Base-by-base conservation (phyloP, 1,140 invertebrate genomes). In the Asbolus verrucosus region DNA sequence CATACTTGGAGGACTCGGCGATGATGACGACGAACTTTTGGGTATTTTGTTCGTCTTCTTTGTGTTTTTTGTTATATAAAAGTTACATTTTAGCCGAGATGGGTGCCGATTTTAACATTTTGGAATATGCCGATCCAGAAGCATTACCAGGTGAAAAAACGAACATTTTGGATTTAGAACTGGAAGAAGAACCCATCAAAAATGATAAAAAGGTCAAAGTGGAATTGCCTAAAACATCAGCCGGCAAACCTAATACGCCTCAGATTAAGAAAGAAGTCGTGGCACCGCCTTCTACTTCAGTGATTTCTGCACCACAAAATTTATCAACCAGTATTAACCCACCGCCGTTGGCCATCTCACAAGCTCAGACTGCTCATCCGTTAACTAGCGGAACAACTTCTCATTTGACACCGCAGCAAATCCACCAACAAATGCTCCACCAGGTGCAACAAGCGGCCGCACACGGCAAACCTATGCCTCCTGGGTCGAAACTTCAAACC, bases 61-160 rank as follows among this genome's bases (percentile, higher is more conserved):
- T 36, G 24, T 27, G 3, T 27, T 27, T 27, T 27, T 27, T 27
- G 3, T 27, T 27, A 4, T 27, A 8, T 14, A 41, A 6, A 14
- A 41, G 9, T 2, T 36, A n/a, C 24, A 27, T 27, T 27, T 27
- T 27, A 85, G 94, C 91, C 24, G 92, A 94, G 85, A 93, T 96
- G 85, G 94, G 94, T 9, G 91, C 94, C 78, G 95, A 97, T 82
- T 98, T 98, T 82, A 97, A 98, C 81, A 97, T 98, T 76, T 81
- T 98, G 31, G 94, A 96, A 82, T 98, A 97, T 84, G 95, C 94
- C 0, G 95, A 98, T 87, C 93, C 95, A 0, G 93, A 94, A 68
- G 90, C 90, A 50, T 87, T 92, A 71, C 87, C 89, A 41, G 90
- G 87, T 60, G 89, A 89, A 61, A 91, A 90, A 73, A 90, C 90